Evolutionary conservation across 1,140 invertebrate species (phyloP).

Genomic region (Drosophila azteca): DNA sequence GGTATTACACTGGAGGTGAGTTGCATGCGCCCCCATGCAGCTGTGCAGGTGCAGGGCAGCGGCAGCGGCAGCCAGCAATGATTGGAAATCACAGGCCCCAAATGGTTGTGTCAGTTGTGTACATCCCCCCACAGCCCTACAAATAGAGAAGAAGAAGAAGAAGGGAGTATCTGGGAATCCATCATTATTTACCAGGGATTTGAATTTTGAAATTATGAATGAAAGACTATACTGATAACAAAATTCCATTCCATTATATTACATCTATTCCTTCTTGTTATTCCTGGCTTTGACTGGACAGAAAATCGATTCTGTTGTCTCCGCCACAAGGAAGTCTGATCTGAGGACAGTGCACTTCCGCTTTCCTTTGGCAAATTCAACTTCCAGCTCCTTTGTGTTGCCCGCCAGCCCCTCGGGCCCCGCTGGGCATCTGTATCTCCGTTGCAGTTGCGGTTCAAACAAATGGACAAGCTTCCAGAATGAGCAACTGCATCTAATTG

Average conservation of each 20-base stretch:
- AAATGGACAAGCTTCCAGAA: slow-evolving; percentile 16
- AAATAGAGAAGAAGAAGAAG: background rate
- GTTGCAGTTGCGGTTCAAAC: slow-evolving; percentile 5
- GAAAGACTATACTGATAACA: too few species aligned
- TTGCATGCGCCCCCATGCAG: too few species aligned
- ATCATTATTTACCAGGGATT: background rate
- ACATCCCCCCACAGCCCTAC: background rate
- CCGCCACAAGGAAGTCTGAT: background rate
- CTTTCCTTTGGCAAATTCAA: background rate
- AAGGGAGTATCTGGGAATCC: background rate
- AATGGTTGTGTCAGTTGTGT: slow-evolving; percentile 23
- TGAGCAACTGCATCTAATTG: slow-evolving; percentile 70
- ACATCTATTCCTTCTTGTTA: too few species aligned
- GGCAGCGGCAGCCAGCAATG: slow-evolving; percentile 15
- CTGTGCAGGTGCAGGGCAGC: background rate
- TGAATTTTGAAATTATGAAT: background rate
- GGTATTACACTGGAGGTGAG: slow-evolving; percentile 52
- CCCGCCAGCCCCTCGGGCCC: background rate
- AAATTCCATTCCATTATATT: too few species aligned
- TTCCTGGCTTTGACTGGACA: too few species aligned
- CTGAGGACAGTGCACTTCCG: slow-evolving; percentile 18
- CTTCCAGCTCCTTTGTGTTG: background rate
- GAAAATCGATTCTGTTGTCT: background rate
- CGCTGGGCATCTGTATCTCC: background rate
- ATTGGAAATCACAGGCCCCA: slow-evolving; percentile 45